Conservation (phyloP, 2,888 invertebrate species). For the Callyntrura guangdongensis region DNA sequence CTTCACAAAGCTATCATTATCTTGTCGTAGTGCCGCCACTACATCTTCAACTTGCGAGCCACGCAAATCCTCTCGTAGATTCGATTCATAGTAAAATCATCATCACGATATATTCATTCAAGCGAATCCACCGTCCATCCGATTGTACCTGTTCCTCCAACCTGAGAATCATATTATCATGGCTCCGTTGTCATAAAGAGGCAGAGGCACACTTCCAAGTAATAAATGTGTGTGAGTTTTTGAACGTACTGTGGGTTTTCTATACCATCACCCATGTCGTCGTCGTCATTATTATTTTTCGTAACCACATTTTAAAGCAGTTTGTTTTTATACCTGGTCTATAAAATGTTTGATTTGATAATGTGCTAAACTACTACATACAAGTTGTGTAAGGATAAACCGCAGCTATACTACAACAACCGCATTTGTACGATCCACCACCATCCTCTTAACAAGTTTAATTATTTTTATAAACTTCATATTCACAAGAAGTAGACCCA, state of each 20-base stretch:
- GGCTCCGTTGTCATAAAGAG: conserved; percentile 40
- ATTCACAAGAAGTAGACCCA: conserved; percentile 5
- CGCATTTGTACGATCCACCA: not conserved
- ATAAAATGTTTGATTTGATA: conserved; percentile 35
- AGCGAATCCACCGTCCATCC: conserved; percentile 57
- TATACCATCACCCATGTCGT: not conserved
- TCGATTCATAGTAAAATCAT: conserved; percentile 43
- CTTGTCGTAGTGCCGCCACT: conserved; percentile 74
- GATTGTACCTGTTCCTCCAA: conserved; percentile 45
- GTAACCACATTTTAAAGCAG: not conserved
- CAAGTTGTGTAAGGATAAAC: too few relatives aligned
- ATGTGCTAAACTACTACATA: not conserved
- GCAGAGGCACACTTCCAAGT: conserved; percentile 46
- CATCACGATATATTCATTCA: conserved; percentile 26
- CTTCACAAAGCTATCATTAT: conserved; percentile 66
- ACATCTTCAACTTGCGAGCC: conserved; percentile 33
- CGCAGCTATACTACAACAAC: too few relatives aligned
- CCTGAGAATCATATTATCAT: too few relatives aligned
- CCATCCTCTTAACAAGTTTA: not conserved
- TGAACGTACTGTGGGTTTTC: not conserved
- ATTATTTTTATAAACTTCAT: not conserved
- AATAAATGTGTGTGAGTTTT: conserved; percentile 25
- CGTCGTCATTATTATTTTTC: not conserved
- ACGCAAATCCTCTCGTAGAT: conserved; percentile 49
- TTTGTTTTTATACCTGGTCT: not conserved